A percentile compares a stretch with the other conserved stretches of the same genome.
Evolutionary conservation across 1,140 invertebrate genomes (phyloP).

Genomic region (Panagrolaimus sp.): DNA sequence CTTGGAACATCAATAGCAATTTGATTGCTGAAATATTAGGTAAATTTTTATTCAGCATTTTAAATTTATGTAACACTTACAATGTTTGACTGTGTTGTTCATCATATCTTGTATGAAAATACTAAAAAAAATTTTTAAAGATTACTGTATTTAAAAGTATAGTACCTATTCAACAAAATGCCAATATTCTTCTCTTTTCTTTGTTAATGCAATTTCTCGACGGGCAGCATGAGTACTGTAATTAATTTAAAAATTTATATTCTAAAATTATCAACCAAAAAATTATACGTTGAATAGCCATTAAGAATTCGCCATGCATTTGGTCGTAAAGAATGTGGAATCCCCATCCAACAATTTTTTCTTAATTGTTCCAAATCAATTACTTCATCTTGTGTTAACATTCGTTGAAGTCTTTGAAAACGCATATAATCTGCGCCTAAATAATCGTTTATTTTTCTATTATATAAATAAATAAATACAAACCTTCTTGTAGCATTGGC

Average conservation of each 20-base stretch:
- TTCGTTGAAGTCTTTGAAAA: conserved; percentile 42
- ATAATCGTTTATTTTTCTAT: no score
- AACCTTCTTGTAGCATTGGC: background rate
- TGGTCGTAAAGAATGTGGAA: conserved; percentile 50
- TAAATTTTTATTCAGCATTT: conserved; percentile 24
- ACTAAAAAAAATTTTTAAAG: conserved; percentile 58
- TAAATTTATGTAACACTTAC: conserved; percentile 57
- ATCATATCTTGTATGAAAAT: conserved; percentile 85
- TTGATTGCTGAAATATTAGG: conserved; percentile 58
- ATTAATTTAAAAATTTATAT: no score
- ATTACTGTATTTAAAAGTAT: no score
- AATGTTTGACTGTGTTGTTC: conserved; percentile 88
- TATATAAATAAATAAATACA: conserved; percentile 10
- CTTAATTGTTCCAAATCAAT: conserved; percentile 51
- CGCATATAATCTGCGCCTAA: conserved; percentile 32
- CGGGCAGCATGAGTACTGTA: conserved; percentile 72
- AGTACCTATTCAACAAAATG: conserved; percentile 59
- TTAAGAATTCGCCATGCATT: conserved; percentile 51
- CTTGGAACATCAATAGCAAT: conserved; percentile 94
- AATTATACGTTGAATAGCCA: conserved; percentile 36
- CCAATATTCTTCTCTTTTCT: conserved; percentile 90
- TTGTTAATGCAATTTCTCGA: conserved; percentile 69
- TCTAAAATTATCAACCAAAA: no score
- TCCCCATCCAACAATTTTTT: conserved; percentile 57
- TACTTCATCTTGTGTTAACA: conserved; percentile 24